Base-by-base conservation (phyloP, 2,797 vertebrate genomes). In the Microctenopoma stevenorrisi region DNA sequence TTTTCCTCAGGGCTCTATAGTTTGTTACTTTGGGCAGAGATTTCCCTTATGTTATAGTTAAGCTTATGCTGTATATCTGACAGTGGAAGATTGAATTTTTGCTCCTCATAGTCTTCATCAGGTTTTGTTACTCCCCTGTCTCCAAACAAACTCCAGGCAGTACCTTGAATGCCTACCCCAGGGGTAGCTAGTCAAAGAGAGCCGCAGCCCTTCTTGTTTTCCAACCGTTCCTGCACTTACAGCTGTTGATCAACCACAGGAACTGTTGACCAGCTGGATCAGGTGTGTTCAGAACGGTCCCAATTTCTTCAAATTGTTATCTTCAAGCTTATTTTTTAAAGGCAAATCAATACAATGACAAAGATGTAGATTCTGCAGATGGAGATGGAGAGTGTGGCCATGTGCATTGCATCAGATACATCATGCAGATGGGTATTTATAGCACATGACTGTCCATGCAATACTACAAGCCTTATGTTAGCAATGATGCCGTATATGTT, bases 271-370 rank as follows among this genome's bases (percentile, higher is more conserved):
- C 22, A 22, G 1, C 22, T 22, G 22, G 22, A 22, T 22, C 22
- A 22, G 22, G 22, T 22, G 22, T 22, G 22, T 22, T 22, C 22
- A 22, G 22, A 22, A 7, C 26, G 38, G n/a, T 55, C 10, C 4
- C 1, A 8, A 9, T 46, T 64, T 64, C 28, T 46, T 46, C 49
- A 11, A 51, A 49, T 63, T 62, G 18, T 18, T 18, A 18, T n/a
- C 15, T 65, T 38, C 37, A 9, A 38, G 10, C 12, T 59, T 46
- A 76, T 55, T 74, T 86, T 82, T 68, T 72, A 71, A 77, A 74
- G 22, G 37, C 44, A 64, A 77, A 86, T 90, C 82, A 81, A 80
- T 88, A 65, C 40, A 28, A 77, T 77, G 64, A 54, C 76, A 77
- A 81, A 78, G 57, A 76, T 53, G 72, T 26, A 3, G 26, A 70